phyloP scores from a whole-genome alignment of 2,797 vertebrate genomes.

The Numenius phaeopus region DNA sequence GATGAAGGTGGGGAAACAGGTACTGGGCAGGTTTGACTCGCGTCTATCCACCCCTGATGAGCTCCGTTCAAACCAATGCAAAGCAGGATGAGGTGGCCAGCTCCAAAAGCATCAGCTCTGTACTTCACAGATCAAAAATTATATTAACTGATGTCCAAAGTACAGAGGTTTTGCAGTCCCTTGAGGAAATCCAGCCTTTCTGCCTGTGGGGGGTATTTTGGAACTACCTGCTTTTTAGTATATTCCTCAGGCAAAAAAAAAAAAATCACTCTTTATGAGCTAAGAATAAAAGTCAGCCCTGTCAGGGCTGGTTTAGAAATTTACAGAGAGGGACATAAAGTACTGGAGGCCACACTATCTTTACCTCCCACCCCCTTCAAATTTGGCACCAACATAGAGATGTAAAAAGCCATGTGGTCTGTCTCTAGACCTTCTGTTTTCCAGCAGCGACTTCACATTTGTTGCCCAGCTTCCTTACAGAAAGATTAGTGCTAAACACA shows the following conservation, averaged over 20 bases:
- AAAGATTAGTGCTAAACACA: not conserved
- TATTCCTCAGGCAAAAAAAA: not conserved
- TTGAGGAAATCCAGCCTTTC: not conserved
- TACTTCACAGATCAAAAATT: not conserved
- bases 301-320: not conserved
- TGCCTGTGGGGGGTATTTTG: not conserved
- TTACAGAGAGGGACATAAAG: not conserved
- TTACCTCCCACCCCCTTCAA: not conserved
- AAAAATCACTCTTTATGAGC: not conserved
- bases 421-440: not conserved
- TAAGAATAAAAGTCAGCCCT: not conserved
- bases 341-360: not conserved
- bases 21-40: not conserved
- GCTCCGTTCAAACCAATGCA: not conserved
- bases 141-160: not conserved
- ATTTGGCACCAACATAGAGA: not conserved
- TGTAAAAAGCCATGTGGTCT: not conserved
- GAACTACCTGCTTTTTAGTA: not conserved
- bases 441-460: not conserved
- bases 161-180: not conserved
- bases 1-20: not conserved
- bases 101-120: not conserved
- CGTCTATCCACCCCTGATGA: rapidly evolving
- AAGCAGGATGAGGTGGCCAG: not conserved
- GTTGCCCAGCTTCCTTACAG: not conserved